These are phyloP conservation scores for Leptopilina myrica DNA, from an alignment of 2,888 invertebrate genomes.

Conservation along the genomic window DNA sequence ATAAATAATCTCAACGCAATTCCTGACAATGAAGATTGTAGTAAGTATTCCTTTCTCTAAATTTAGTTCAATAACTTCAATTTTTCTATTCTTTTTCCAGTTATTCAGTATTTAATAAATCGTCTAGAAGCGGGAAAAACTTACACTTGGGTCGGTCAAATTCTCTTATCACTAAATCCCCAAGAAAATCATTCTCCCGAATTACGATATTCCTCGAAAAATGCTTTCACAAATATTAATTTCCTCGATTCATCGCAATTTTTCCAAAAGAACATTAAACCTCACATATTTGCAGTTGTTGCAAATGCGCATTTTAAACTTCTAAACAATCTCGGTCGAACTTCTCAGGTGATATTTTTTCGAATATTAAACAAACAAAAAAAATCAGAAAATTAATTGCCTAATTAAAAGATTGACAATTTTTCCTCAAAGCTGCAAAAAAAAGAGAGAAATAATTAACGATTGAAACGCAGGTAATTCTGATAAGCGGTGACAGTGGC, in stretches of 20 bases:
- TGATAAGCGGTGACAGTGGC: constrained; percentile 76
- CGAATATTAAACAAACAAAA: background rate
- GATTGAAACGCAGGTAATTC: constrained; percentile 62
- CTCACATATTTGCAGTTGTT: constrained; percentile 71
- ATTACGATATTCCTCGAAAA: constrained; percentile 55
- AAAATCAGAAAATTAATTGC: background rate
- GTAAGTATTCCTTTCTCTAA: constrained; percentile 51
- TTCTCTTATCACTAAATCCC: constrained; percentile 74
- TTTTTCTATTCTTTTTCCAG: constrained; percentile 57
- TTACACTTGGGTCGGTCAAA: constrained; percentile 77
- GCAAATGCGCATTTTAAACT: constrained; percentile 67
- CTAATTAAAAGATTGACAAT: background rate
- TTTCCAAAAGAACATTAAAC: constrained; percentile 52
- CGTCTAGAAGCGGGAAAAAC: constrained; percentile 67
- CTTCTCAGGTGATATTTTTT: constrained; percentile 64
- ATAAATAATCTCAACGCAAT: constrained; percentile 62
- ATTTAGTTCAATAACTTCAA: background rate
- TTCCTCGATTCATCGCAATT: constrained; percentile 48
- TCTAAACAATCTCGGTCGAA: constrained; percentile 68
- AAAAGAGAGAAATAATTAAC: background rate
- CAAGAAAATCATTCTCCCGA: constrained; percentile 57
- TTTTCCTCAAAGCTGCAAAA: background rate
- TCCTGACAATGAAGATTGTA: constrained; percentile 59
- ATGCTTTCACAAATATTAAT: constrained; percentile 49
- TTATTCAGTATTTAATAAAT: constrained; percentile 69